phyloP scores from a whole-genome alignment of 1,140 invertebrate genomes.

The Sarcophaga bullata region DNA sequence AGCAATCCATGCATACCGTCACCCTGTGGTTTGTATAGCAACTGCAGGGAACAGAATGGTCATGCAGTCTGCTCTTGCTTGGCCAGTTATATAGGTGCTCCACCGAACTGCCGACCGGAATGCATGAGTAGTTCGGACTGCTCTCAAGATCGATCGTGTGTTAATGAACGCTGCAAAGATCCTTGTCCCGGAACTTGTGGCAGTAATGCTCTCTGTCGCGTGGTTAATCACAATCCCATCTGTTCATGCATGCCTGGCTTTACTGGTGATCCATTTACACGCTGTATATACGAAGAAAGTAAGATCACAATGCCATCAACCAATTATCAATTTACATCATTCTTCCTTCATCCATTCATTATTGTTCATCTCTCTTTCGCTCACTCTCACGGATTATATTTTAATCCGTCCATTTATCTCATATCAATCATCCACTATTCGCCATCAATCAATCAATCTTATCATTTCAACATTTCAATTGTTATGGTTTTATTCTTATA shows the following conservation, averaged over 20 bases:
- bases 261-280: slow-evolving; percentile 78
- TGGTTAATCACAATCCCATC: slow-evolving; percentile 81
- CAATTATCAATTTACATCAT: neutral
- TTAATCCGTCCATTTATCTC: neutral
- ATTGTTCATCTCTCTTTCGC: neutral
- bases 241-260: slow-evolving; percentile 77
- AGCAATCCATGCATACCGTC: slow-evolving; percentile 74
- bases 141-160: slow-evolving; percentile 74
- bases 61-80: slow-evolving; percentile 79
- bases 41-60: slow-evolving; percentile 73
- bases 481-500: neutral
- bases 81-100: slow-evolving; percentile 74
- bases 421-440: no score
- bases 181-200: slow-evolving; percentile 82
- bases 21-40: slow-evolving; percentile 77
- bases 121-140: slow-evolving; percentile 81
- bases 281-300: slow-evolving; percentile 72
- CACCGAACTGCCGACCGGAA: slow-evolving; percentile 78
- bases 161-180: slow-evolving; percentile 80
- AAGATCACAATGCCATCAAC: slow-evolving; percentile 59
- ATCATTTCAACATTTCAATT: neutral
- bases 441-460: neutral
- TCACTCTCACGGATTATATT: neutral
- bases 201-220: slow-evolving; percentile 76
- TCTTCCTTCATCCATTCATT: neutral